Conservation (phyloP, 2,888 invertebrate genomes). For the Neocrepidodera transversa region DNA sequence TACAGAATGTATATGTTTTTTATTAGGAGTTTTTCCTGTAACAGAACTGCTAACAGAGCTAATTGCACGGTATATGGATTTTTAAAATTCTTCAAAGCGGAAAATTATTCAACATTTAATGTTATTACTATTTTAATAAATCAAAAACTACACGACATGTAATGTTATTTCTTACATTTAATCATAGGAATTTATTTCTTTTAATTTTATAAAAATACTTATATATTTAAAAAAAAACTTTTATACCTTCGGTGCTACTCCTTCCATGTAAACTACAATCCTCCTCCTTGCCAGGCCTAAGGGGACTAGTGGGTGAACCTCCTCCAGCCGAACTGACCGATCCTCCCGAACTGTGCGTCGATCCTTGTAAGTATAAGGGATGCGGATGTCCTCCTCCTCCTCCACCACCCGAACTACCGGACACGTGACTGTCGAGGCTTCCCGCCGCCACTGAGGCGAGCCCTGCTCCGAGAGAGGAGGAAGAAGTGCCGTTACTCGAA, state of each 20-base stretch:
- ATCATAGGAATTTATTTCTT: too few species aligned
- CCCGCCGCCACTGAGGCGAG: constrained; percentile 43
- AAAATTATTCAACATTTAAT: too few species aligned
- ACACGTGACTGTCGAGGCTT: constrained; percentile 36
- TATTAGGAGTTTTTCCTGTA: too few species aligned
- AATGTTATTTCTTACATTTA: too few species aligned
- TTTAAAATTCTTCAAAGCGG: too few species aligned
- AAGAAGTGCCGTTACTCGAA: constrained; percentile 36
- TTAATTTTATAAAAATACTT: too few species aligned
- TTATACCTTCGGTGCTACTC: constrained; percentile 67
- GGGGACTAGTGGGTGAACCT: constrained; percentile 59
- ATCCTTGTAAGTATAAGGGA: constrained; percentile 55
- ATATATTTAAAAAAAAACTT: too few species aligned
- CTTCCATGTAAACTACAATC: constrained; percentile 68
- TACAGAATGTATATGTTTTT: too few species aligned
- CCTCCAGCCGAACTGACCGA: constrained; percentile 61
- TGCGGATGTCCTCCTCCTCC: constrained; percentile 47
- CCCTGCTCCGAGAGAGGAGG: constrained; percentile 48
- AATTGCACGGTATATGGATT: too few species aligned
- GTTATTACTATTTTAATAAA: too few species aligned
- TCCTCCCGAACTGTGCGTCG: constrained; percentile 59
- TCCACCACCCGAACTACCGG: constrained; percentile 41
- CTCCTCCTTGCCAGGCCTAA: constrained; percentile 69
- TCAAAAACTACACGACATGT: too few species aligned
- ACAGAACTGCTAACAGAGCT: too few species aligned